These are phyloP conservation scores for Pteria penguin DNA, from an alignment of 2,888 invertebrate species.

Conservation along the genomic window DNA sequence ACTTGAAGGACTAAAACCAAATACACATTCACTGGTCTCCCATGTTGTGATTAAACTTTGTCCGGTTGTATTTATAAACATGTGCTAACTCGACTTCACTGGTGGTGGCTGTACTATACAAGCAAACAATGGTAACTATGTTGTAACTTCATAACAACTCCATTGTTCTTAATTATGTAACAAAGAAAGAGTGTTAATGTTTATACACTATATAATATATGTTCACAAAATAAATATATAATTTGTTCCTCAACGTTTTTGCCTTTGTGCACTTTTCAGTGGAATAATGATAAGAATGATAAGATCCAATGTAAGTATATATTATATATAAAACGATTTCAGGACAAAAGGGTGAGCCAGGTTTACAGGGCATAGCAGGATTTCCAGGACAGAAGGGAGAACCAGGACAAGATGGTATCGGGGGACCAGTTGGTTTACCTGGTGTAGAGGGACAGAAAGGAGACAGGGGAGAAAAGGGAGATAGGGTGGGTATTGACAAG, in stretches of 20 bases:
- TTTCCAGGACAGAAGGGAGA: conserved; percentile 21
- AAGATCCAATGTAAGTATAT: conserved; percentile 53
- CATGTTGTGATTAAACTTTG: too few species aligned
- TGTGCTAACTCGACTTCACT: too few species aligned
- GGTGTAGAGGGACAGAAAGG: conserved; percentile 36
- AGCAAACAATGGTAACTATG: too few species aligned
- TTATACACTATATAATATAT: too few species aligned
- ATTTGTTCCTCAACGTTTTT: neutral
- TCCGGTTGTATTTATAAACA: too few species aligned
- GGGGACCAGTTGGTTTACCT: conserved; percentile 43
- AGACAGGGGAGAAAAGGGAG: conserved; percentile 35
- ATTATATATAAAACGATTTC: conserved; percentile 58
- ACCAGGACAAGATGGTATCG: conserved; percentile 41
- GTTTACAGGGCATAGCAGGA: conserved; percentile 48
- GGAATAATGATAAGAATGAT: conserved; percentile 29
- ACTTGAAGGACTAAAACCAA: too few species aligned
- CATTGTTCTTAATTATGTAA: too few species aligned
- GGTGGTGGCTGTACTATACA: too few species aligned
- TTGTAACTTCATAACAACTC: too few species aligned
- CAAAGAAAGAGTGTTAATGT: too few species aligned
- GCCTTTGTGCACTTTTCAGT: neutral
- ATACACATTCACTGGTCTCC: too few species aligned
- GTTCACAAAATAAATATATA: too few species aligned
- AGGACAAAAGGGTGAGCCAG: conserved; percentile 38
- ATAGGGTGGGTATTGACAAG: neutral